Evolutionary conservation across 2,797 vertebrate species (phyloP), one percentile per base, ranked within the genome.

Genomic region (Mormyrops boulengeri): DNA sequence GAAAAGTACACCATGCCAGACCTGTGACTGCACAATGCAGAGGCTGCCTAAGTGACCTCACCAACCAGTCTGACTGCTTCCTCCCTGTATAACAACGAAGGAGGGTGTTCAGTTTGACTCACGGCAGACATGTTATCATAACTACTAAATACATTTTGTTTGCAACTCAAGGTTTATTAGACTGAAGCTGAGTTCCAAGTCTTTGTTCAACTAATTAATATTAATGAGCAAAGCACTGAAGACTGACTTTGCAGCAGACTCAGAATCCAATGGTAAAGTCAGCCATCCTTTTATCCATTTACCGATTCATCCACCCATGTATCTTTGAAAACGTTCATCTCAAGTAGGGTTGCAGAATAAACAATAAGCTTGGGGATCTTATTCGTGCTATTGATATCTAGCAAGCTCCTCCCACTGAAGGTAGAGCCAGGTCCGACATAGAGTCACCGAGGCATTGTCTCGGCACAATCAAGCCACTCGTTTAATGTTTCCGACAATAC

Each of bases 1-100:
- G 55, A 87, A 44, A 90, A 84, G 85, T 38, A 90, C 89, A 89
- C 80, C 49, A 30, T 73, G 22, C n/a, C 7, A 12, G 86, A 88
- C 89, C 62, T 41, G 41, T 19, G 38, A 62, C 22, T 26, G 41
- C 44, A 34, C 57, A 19, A 14, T 9, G 11, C 38, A 50, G 12
- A 30, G 17, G 22, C 38, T 5, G 52, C 5, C 19, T 50, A 19
- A 82, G 88, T 22, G 53, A 87, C 52, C 57, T 26, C 52, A 60
- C 14, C 38, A 87, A 87, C 85, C 85, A 57, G 85, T 60, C 85
- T 38, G 53, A 84, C 88, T 26, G 73, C 73, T 38, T 84, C 52
- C 80, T 84, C 38, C 41, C 9, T n/a, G 9, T 2, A 53, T 49
- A 4, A n/a, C 17, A 1, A n/a, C 30, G 41, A 30, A 19, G 11